phyloP scores from a whole-genome alignment of 1,140 invertebrate species.

The Hycleus phaleratus region DNA sequence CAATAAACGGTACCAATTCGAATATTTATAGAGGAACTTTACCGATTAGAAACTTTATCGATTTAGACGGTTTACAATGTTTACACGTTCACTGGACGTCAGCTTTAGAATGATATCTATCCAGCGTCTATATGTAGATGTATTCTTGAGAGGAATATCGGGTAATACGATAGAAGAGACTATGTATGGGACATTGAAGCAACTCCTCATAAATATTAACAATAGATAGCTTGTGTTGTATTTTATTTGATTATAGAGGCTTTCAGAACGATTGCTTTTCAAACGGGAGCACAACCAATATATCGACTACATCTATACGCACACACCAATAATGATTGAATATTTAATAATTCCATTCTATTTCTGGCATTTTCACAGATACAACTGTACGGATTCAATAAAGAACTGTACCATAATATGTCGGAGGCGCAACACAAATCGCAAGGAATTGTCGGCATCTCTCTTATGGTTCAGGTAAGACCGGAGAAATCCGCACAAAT shows the following conservation, averaged over 20 bases:
- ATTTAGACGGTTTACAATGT: too few relatives aligned
- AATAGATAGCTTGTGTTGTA: constrained; percentile 10
- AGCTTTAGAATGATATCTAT: too few relatives aligned
- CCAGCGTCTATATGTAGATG: too few relatives aligned
- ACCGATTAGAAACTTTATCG: too few relatives aligned
- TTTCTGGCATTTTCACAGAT: constrained; percentile 58
- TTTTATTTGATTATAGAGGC: constrained; percentile 8
- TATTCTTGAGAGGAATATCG: too few relatives aligned
- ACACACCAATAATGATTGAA: too few relatives aligned
- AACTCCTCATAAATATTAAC: constrained; percentile 22
- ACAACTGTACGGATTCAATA: constrained; percentile 92
- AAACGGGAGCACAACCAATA: too few relatives aligned
- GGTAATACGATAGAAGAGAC: constrained; percentile 17
- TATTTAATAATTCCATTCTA: neutral
- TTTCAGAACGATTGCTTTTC: constrained; percentile 4
- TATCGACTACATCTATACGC: too few relatives aligned
- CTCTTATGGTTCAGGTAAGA: constrained; percentile 85
- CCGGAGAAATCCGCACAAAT: too few relatives aligned
- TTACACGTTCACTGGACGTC: too few relatives aligned
- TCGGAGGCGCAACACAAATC: constrained; percentile 88
- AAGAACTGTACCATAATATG: constrained; percentile 94
- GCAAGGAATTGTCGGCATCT: constrained; percentile 86
- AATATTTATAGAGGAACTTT: too few relatives aligned
- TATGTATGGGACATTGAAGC: constrained; percentile 21
- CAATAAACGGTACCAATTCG: too few relatives aligned